A percentile compares a stretch with the other conserved stretches of the same genome.
Evolutionary conservation across 2,888 invertebrate species (phyloP).

Genomic region (Harpalus rufipes): DNA sequence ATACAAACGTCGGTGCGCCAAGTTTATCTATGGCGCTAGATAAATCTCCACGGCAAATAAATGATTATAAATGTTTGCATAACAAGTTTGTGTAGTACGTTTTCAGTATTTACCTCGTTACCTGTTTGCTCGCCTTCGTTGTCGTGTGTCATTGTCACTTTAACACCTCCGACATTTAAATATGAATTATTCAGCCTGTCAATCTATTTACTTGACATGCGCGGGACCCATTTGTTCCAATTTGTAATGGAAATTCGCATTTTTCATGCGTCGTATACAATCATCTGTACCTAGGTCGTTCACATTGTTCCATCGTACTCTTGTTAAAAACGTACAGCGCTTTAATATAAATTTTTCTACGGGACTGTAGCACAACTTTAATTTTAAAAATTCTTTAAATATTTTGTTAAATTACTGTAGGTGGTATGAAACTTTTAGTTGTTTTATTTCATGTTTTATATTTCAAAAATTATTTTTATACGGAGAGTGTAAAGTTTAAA

Average conservation of each 20-base stretch:
- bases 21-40: conserved; percentile 49
- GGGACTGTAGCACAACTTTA: neutral
- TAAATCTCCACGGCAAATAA: conserved; percentile 55
- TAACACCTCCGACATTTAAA: conserved; percentile 63
- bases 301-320: neutral
- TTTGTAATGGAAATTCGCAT: conserved; percentile 49
- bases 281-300: neutral
- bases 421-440: neutral
- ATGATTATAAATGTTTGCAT: conserved; percentile 60
- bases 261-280: conserved; percentile 21
- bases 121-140: conserved; percentile 48
- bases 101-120: conserved; percentile 54
- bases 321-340: neutral
- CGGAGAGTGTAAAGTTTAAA: no score
- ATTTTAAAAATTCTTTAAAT: neutral
- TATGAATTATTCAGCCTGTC: conserved; percentile 64
- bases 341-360: neutral
- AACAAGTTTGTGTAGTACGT: conserved; percentile 58
- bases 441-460: neutral
- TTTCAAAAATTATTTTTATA: neutral
- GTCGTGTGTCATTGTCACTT: conserved; percentile 58
- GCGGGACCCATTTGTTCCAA: conserved; percentile 57
- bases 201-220: conserved; percentile 60
- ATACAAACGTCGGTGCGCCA: conserved; percentile 18
- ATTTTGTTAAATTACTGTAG: neutral